Evolutionary conservation across 2,797 vertebrate genomes (phyloP).

Genomic region (Melanotaenia parkinsoni): DNA sequence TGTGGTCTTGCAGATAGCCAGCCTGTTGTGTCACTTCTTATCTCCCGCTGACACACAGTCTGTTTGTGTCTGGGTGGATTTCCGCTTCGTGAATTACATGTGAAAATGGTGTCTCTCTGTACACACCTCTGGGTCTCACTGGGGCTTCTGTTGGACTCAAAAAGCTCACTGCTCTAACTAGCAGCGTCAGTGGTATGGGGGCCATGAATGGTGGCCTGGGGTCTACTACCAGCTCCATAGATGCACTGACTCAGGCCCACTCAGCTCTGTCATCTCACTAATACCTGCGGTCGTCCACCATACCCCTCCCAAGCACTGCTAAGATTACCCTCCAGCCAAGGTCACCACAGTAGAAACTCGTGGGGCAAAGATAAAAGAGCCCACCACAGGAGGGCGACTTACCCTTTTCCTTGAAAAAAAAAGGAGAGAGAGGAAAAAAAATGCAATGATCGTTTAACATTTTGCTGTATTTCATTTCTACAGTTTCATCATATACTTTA

Average conservation of each 20-base stretch:
- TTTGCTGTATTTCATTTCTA: slow-evolving; percentile 89
- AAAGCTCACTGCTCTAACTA: slow-evolving; percentile 81
- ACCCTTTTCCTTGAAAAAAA: slow-evolving; percentile 57
- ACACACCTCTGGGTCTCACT: slow-evolving; percentile 92
- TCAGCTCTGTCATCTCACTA: slow-evolving; percentile 97
- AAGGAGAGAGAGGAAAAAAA: slow-evolving; percentile 66
- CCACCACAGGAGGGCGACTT: slow-evolving; percentile 71
- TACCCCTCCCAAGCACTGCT: slow-evolving; percentile 88
- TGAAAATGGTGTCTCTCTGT: slow-evolving; percentile 82
- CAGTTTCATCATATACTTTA: slow-evolving; percentile 83
- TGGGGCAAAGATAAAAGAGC: slow-evolving; percentile 67
- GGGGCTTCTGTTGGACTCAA: slow-evolving; percentile 93
- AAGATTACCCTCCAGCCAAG: slow-evolving; percentile 92
- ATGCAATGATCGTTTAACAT: slow-evolving; percentile 84
- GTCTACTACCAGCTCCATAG: slow-evolving; percentile 92
- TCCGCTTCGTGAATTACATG: slow-evolving; percentile 59
- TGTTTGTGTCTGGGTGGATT: slow-evolving; percentile 62
- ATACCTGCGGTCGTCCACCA: slow-evolving; percentile 86
- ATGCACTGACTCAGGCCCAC: slow-evolving; percentile 98
- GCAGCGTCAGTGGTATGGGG: slow-evolving; percentile 85
- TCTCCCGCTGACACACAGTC: slow-evolving; percentile 26
- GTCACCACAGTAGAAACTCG: slow-evolving; percentile 92
- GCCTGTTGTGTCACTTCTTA: slow-evolving; percentile 53
- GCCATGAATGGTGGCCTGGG: slow-evolving; percentile 96
- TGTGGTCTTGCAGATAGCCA: slow-evolving; percentile 73